Evolutionary conservation across 2,797 vertebrate genomes (phyloP), one percentile per base, ranked within the genome.

Genomic region (Silurus lanzhouensis): DNA sequence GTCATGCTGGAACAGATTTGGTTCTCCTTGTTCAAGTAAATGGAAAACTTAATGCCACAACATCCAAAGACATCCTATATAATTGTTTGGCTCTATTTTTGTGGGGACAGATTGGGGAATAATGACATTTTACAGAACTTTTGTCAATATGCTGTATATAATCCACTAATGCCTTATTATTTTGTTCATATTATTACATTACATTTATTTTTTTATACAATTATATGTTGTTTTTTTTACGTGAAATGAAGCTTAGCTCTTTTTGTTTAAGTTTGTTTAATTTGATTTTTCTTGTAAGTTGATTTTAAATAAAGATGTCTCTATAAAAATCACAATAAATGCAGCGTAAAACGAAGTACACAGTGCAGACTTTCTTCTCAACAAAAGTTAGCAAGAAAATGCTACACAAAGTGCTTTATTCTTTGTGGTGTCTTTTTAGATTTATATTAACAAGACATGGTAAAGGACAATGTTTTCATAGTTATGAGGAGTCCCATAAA

Each of bases 401-500:
- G 46, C 52, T 25, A 25, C 48, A 2, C 48, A 76, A 38, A 31
- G 75, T 60, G 57, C 1, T 38, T 20, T 13, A 38, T 78, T 38
- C 19, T 78, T 60, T 38, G 27, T 60, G 75, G 25, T 77, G 75
- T 31, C 52, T 13, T 5, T 20, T 58, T 25, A 60, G 15, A 60
- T 78, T 78, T 78, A 13, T 19, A 44, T 78, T 19, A 60, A 60
- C 9, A 19, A 60, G 60, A 19, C 57, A 38, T 1, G 44, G 31
- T n/a, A 15, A 63, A 85, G 67, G 78, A 83, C 81, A 61, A 31
- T 55, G 61, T 77, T 80, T 87, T 84, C 64, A 83, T 25, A 80
- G 78, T 31, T n/a, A 25, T 12, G 46, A 84, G 31, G 80, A 89
- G 83, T 63, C 67, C 60, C 86, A 78, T 89, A 80, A 84, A 75